These are phyloP conservation scores for Ormyrus rosae DNA, from an alignment of 2,888 invertebrate species.

Conservation along the genomic window DNA sequence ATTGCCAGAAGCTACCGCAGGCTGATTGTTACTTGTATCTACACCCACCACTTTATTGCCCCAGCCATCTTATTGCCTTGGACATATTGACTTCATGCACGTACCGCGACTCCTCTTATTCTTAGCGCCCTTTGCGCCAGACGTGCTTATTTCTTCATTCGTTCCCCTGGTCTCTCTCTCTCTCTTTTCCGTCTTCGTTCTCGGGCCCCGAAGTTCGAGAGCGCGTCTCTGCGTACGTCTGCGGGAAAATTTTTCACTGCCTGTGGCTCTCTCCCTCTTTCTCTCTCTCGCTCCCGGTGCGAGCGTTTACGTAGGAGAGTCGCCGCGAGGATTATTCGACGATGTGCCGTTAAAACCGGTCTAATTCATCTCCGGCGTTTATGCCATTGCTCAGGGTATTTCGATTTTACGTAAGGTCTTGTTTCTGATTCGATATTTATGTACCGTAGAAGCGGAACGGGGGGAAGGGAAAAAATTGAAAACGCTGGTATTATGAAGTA, in stretches of 20 bases:
- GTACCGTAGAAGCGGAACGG: background rate
- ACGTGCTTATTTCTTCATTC: slow-evolving; percentile 13
- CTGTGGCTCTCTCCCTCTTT: background rate
- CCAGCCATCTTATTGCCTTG: slow-evolving; percentile 74
- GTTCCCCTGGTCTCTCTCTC: background rate
- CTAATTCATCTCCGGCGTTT: slow-evolving; percentile 26
- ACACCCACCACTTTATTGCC: slow-evolving; percentile 75
- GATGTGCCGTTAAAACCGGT: slow-evolving; percentile 43
- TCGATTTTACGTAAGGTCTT: slow-evolving; percentile 8
- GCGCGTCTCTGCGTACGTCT: no score
- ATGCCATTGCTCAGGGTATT: slow-evolving; percentile 6
- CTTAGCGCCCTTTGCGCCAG: slow-evolving; percentile 46
- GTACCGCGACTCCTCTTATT: slow-evolving; percentile 62
- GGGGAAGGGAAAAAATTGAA: background rate
- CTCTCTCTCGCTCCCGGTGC: background rate
- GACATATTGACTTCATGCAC: slow-evolving; percentile 75
- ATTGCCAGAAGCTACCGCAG: slow-evolving; percentile 75
- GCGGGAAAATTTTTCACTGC: background rate
- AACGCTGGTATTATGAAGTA: no score
- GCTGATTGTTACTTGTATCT: slow-evolving; percentile 75
- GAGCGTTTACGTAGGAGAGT: background rate
- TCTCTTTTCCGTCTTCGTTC: background rate
- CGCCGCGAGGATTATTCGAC: slow-evolving; percentile 20
- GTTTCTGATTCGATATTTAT: slow-evolving; percentile 4
- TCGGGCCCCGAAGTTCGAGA: no score